Conservation (phyloP, 1,140 invertebrate genomes). For the Drosophila navojoa region DNA sequence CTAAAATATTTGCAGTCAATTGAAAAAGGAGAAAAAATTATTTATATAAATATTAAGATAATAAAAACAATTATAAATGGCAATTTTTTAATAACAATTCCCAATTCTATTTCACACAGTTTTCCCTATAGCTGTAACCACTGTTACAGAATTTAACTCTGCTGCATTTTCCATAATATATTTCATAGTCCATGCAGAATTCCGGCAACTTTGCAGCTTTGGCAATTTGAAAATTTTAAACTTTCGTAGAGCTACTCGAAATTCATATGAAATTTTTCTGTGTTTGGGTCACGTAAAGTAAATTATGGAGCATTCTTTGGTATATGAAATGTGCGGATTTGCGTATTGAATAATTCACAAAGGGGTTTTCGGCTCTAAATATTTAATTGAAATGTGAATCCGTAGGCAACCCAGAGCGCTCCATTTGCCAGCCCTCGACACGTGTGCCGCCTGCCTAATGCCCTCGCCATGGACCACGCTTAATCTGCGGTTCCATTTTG, state of each 20-base stretch:
- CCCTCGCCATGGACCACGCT: conserved; percentile 19
- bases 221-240: conserved; percentile 41
- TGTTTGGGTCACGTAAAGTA: conserved; percentile 50
- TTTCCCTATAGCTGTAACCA: background rate
- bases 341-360: conserved; percentile 66
- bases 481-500: conserved; percentile 58
- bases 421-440: conserved; percentile 11
- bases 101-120: too few relatives aligned
- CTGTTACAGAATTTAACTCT: background rate
- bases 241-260: conserved; percentile 1
- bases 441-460: conserved; percentile 34
- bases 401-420: background rate
- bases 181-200: conserved; percentile 42
- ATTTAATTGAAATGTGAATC: conserved; percentile 61
- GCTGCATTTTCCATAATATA: conserved; percentile 12
- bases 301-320: conserved; percentile 63
- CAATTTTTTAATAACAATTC: too few relatives aligned
- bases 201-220: conserved; percentile 41
- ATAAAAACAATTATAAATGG: too few relatives aligned
- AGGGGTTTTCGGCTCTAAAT: conserved; percentile 51
- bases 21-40: too few relatives aligned
- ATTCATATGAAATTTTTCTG: conserved; percentile 31
- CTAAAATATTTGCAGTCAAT: too few relatives aligned
- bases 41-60: too few relatives aligned
- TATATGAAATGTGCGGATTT: conserved; percentile 61